Evolutionary conservation across 2,797 vertebrate genomes (phyloP).

Genomic region (Anabacerthia variegaticeps): DNA sequence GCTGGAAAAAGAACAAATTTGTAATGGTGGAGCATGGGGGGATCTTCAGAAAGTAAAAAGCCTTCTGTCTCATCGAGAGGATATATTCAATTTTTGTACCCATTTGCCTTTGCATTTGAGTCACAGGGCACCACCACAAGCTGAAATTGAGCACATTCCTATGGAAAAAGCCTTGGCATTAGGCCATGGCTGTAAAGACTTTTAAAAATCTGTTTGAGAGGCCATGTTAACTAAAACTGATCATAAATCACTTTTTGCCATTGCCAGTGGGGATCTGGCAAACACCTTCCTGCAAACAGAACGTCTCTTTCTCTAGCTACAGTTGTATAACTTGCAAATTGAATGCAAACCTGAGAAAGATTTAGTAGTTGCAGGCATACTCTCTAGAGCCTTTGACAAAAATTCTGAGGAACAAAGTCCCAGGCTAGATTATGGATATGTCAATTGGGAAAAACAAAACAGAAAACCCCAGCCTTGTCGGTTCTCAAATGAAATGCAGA

Average conservation of each 20-base stretch:
- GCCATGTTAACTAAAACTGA: slow-evolving; percentile 57
- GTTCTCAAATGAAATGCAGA: slow-evolving; percentile 60
- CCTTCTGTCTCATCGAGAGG: neutral
- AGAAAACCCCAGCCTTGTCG: slow-evolving; percentile 39
- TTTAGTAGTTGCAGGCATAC: slow-evolving; percentile 58
- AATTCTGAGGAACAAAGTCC: slow-evolving; percentile 64
- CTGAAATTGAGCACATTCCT: slow-evolving; percentile 8
- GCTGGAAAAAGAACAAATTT: neutral
- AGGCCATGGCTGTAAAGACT: slow-evolving; percentile 17
- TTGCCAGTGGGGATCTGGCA: slow-evolving; percentile 61
- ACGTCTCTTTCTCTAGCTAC: slow-evolving; percentile 45
- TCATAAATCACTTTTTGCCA: slow-evolving; percentile 61
- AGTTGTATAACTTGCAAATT: slow-evolving; percentile 66
- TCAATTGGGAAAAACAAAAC: slow-evolving; percentile 58
- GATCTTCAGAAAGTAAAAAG: neutral
- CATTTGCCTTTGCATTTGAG: neutral
- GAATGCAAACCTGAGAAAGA: slow-evolving; percentile 65
- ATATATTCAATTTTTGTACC: neutral
- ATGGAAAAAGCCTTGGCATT: slow-evolving; percentile 16
- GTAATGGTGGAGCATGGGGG: neutral
- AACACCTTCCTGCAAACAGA: slow-evolving; percentile 64
- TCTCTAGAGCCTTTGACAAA: slow-evolving; percentile 64
- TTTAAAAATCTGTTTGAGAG: slow-evolving; percentile 46
- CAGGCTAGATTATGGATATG: slow-evolving; percentile 64
- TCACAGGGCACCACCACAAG: neutral